A percentile compares a stretch with the other conserved stretches of the same genome.
These are phyloP conservation scores for Peucedramus taeniatus DNA, from an alignment of 2,113 vertebrate species.

Conservation along the genomic window DNA sequence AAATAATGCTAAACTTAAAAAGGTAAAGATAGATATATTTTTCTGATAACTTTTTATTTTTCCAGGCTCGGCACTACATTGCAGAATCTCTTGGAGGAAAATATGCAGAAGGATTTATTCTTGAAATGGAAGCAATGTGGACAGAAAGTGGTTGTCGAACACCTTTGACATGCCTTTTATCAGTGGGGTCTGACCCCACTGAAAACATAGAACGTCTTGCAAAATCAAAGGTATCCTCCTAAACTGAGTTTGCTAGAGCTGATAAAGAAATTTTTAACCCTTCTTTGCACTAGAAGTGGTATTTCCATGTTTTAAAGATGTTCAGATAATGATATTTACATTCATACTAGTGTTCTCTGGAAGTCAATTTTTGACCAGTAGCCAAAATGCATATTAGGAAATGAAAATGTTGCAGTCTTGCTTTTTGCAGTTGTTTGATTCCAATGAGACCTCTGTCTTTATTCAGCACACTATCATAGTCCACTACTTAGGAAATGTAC, in stretches of 20 bases:
- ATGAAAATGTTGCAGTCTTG: not conserved
- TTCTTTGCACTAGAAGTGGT: not conserved
- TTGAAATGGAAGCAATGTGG: slow-evolving; percentile 81
- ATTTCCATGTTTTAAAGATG: not conserved
- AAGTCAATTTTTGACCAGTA: not conserved
- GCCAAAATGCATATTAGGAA: not conserved
- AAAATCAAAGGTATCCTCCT: slow-evolving; percentile 73
- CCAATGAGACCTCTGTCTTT: not conserved
- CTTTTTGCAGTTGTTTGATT: not conserved
- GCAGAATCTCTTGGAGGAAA: slow-evolving; percentile 74
- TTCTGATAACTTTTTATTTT: not conserved
- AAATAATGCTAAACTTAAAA: not conserved
- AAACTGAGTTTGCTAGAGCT: not conserved
- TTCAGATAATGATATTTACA: not conserved
- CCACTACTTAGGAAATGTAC: not conserved
- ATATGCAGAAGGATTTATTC: slow-evolving; percentile 77
- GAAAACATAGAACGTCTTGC: slow-evolving; percentile 81
- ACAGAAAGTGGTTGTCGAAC: slow-evolving; percentile 75
- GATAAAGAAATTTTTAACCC: not conserved
- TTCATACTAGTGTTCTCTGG: not conserved
- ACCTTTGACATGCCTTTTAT: slow-evolving; percentile 81
- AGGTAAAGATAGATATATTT: not conserved
- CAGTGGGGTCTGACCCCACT: slow-evolving; percentile 83
- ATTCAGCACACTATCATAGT: not conserved
- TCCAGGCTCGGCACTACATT: slow-evolving; percentile 79